phyloP scores from a whole-genome alignment of 2,113 vertebrate species.

The Atlantisia rogersi region DNA sequence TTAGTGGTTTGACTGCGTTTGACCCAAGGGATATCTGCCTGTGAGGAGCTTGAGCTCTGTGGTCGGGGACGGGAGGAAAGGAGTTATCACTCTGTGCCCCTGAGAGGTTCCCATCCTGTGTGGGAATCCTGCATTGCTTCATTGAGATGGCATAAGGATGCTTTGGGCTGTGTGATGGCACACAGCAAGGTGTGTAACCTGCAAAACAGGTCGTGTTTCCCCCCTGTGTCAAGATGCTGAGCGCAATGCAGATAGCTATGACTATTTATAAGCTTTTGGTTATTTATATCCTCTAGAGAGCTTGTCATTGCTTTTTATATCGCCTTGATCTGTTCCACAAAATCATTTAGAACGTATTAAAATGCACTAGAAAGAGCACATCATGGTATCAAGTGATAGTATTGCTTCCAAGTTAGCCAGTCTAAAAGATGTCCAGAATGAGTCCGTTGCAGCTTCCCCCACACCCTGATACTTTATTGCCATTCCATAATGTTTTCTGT shows the following conservation, averaged over 20 bases:
- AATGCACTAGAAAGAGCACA: background rate
- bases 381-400: background rate
- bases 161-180: background rate
- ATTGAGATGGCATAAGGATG: background rate
- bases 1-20: background rate
- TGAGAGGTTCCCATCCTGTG: background rate
- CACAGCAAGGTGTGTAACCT: background rate
- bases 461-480: background rate
- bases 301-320: background rate
- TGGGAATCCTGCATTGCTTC: background rate
- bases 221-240: accelerated
- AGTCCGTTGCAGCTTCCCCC: background rate
- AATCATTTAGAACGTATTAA: background rate
- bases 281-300: background rate
- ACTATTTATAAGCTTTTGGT: background rate
- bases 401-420: background rate
- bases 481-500: background rate
- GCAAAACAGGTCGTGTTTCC: background rate
- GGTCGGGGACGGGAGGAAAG: background rate
- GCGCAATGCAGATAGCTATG: background rate
- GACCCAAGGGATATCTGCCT: background rate
- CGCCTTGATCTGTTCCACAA: background rate
- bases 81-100: background rate
- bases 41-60: background rate
- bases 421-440: background rate